Evolutionary conservation across 2,797 vertebrate species (phyloP), one percentile per base, ranked within the genome.

Genomic region (Crocidura indochinensis): DNA sequence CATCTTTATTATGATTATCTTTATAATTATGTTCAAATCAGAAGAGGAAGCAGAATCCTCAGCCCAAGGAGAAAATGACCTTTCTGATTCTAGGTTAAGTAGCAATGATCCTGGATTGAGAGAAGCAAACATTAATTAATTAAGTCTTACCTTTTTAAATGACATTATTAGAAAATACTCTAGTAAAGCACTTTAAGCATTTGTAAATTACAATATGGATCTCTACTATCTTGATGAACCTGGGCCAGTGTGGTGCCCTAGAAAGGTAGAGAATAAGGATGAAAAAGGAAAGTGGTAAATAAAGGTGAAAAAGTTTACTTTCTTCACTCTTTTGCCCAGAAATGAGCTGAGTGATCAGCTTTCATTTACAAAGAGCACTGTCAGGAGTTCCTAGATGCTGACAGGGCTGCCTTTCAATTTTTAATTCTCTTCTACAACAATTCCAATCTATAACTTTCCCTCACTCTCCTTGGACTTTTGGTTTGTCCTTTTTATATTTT

Each of bases 91-190:
- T 83, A 89, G 49, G 68, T 7, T 20, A 47, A 91, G 83, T 22
- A 73, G 72, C 38, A 62, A 15, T 47, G 82, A 87, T 44, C 19
- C 65, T 17, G 49, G 67, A 60, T 51, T 26, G 64, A 91, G 77
- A 83, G 24, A 11, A 82, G 79, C 79, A 92, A 72, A 78, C 69
- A 62, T 56, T 71, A 47, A 88, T 64, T 76, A 72, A 78, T 85
- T 73, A 88, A 92, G 46, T 26, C 31, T 19, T 27, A 62, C 53
- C 86, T 79, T 47, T 77, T 27, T 85, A 53, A 92, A 78, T 38
- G 87, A 72, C 64, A 77, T 86, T 53, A 22, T 64, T 91, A 84
- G 75, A 53, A 90, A 83, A 74, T 53, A 56, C 74, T 46, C 17
- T 24, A 56, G 20, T 62, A 26, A 91, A 75, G 47, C 51, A 44